These are phyloP conservation scores for Geotrupes spiniger DNA, from an alignment of 2,888 invertebrate species.

Conservation along the genomic window DNA sequence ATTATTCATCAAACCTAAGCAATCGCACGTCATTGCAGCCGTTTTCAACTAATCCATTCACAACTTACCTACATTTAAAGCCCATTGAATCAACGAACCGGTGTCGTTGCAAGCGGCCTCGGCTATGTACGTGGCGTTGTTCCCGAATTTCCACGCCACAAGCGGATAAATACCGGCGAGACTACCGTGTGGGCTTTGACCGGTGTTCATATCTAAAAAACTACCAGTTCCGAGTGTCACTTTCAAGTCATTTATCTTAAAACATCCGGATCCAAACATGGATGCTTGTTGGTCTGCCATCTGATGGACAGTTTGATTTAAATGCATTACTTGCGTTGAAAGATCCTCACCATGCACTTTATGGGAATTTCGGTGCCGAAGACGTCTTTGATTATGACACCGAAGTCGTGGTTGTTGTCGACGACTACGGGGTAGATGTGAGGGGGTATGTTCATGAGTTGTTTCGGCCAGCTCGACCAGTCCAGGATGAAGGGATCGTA, in stretches of 20 bases:
- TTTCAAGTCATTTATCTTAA: slow-evolving; percentile 74
- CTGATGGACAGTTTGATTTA: slow-evolving; percentile 46
- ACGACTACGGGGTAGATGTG: slow-evolving; percentile 77
- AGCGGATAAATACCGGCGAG: slow-evolving; percentile 86
- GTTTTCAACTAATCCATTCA: not conserved
- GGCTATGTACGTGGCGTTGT: slow-evolving; percentile 67
- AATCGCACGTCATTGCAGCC: too few species aligned
- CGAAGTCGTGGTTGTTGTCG: slow-evolving; percentile 74
- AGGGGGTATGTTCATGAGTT: slow-evolving; percentile 70
- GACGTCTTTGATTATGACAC: slow-evolving; percentile 60
- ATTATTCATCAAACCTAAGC: slow-evolving; percentile 61
- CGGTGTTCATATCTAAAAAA: slow-evolving; percentile 84
- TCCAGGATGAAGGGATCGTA: slow-evolving; percentile 88
- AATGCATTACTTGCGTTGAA: not conserved
- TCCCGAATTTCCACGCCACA: slow-evolving; percentile 76
- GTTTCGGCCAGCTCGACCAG: slow-evolving; percentile 76
- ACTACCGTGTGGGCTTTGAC: slow-evolving; percentile 71
- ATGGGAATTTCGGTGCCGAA: slow-evolving; percentile 81
- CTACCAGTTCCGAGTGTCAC: slow-evolving; percentile 90
- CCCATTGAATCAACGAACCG: slow-evolving; percentile 86
- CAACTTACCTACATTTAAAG: slow-evolving; percentile 62
- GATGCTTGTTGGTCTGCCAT: slow-evolving; percentile 89
- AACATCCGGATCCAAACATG: slow-evolving; percentile 84
- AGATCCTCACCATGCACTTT: slow-evolving; percentile 65
- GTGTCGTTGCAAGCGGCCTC: slow-evolving; percentile 89